Conservation (phyloP, 30 jellyfish, hydroid and myxozoan genomes). For the Euphysa ruthae region DNA sequence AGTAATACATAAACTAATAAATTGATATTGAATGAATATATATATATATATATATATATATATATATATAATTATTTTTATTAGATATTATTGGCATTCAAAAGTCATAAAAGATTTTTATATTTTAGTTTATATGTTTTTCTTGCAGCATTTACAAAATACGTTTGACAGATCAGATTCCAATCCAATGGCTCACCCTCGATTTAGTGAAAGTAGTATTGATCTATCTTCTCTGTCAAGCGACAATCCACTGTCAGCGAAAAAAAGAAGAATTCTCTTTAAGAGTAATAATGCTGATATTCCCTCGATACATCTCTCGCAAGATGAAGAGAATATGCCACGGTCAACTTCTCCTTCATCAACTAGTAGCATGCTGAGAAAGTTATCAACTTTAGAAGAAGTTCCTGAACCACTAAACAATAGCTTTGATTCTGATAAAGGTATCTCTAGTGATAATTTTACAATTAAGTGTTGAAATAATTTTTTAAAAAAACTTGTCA, state of each 20-base stretch:
- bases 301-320: conserved; percentile 30
- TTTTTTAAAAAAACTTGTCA: too few species aligned
- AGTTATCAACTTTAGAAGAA: conserved; percentile 19
- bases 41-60: too few species aligned
- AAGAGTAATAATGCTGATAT: conserved; percentile 8
- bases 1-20: too few species aligned
- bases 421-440: conserved; percentile 6
- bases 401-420: conserved; percentile 20
- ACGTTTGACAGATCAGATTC: background rate
- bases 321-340: conserved; percentile 14
- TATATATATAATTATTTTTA: too few species aligned
- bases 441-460: too few species aligned
- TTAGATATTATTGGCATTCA: too few species aligned
- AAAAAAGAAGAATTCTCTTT: conserved; percentile 10
- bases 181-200: conserved; percentile 10
- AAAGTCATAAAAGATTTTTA: too few species aligned
- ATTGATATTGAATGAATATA: too few species aligned
- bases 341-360: conserved; percentile 24
- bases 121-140: too few species aligned
- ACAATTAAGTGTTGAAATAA: too few species aligned
- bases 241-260: background rate
- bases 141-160: too few species aligned
- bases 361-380: conserved; percentile 5
- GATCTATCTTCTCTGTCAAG: conserved; percentile 14
- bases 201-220: conserved; percentile 37